Conservation (phyloP, 2,888 invertebrate species). For the Rutpela maculata region DNA sequence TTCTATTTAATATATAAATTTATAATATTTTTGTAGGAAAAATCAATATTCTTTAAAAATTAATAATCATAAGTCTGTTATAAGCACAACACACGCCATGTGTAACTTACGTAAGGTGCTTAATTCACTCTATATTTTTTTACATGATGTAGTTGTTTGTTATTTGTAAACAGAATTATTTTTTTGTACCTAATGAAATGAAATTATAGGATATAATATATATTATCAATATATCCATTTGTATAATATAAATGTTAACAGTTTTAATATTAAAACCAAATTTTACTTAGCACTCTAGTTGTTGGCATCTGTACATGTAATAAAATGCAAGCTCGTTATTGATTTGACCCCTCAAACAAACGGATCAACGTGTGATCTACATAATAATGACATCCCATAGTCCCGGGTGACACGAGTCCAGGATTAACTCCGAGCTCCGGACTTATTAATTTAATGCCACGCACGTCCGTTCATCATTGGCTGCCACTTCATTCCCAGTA, state of each 20-base stretch:
- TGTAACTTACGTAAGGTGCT: no score
- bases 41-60: no score
- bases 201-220: no score
- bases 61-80: no score
- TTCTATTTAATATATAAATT: no score
- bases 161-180: no score
- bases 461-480: slow-evolving; percentile 74
- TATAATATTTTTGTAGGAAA: no score
- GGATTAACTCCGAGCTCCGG: slow-evolving; percentile 72
- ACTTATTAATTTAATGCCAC: slow-evolving; percentile 74
- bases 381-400: slow-evolving; percentile 73
- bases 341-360: slow-evolving; percentile 71
- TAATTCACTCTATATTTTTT: no score
- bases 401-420: slow-evolving; percentile 71
- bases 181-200: no score
- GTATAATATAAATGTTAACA: neutral
- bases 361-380: slow-evolving; percentile 75
- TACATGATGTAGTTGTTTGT: no score
- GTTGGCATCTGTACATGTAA: slow-evolving; percentile 37
- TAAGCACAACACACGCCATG: no score
- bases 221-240: no score
- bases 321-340: slow-evolving; percentile 64
- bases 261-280: neutral
- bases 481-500: slow-evolving; percentile 72
- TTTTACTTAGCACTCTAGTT: neutral